A percentile compares a stretch with the other conserved stretches of the same genome.
Conservation (phyloP, 2,797 vertebrate genomes). For the Sebastes matsubarae region DNA sequence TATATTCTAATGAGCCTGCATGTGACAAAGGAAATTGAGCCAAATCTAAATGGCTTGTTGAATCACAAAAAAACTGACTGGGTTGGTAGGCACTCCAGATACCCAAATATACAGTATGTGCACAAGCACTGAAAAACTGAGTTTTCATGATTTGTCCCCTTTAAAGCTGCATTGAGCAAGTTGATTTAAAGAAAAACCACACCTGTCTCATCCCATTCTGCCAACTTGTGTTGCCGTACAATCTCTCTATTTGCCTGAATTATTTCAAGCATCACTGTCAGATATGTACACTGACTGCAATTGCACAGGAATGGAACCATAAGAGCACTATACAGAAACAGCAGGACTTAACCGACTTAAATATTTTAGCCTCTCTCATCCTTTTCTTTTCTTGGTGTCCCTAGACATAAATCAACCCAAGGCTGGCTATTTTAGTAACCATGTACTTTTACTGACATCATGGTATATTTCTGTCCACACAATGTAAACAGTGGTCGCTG, state of each 20-base stretch:
- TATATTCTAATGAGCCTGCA: neutral
- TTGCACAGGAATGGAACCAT: neutral
- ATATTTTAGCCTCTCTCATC: neutral
- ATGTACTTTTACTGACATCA: slow-evolving; percentile 36
- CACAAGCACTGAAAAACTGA: too few species aligned
- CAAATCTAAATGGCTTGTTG: neutral
- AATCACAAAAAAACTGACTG: neutral
- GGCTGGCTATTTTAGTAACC: slow-evolving; percentile 10
- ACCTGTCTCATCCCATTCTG: slow-evolving; percentile 15
- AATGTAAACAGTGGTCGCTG: slow-evolving; percentile 26
- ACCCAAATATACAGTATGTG: too few species aligned
- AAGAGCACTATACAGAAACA: neutral
- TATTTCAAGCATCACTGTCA: neutral
- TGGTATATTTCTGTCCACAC: slow-evolving; percentile 16
- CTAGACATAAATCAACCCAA: slow-evolving; percentile 14
- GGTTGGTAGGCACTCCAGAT: too few species aligned
- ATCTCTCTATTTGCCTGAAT: neutral
- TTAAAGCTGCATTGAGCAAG: neutral
- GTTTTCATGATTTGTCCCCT: neutral
- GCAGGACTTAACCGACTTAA: neutral
- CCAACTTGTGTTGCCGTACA: neutral
- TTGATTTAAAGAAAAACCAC: slow-evolving; percentile 4
- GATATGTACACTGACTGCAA: neutral
- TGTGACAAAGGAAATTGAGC: too few species aligned
- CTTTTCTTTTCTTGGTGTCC: neutral